Base-by-base conservation (phyloP, 2,888 invertebrate genomes). In the Cheilosia urbana region DNA sequence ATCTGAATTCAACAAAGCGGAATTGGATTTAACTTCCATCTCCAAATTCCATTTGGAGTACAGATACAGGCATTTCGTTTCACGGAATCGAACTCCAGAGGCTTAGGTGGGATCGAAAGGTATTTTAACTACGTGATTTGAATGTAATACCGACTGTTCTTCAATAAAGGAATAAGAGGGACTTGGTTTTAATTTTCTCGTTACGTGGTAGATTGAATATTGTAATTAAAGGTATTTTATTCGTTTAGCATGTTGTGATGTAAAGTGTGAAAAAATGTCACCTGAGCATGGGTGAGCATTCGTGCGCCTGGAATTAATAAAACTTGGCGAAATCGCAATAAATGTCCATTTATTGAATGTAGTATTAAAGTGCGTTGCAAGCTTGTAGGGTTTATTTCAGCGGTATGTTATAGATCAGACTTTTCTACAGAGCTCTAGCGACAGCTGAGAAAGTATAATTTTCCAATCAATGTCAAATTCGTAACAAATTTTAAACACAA, bases 161-260 rank as follows among this genome's bases (percentile, higher is more conserved):
- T 62, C 42, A 51, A 62, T 42, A n/a, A 27, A 19, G 17, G 7
- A 2, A 57, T 2, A 37, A 13, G 11, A 27, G 57, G 66, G 49
- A 37, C 37, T 55, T 65, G 40, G 45, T 53, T 78, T 78, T 55
- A 49, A 63, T 69, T 69, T 69, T 47, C 62, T 63, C 21, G 69
- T 63, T 71, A 47, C 78, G 69, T 69, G 78, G 69, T 78, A 49
- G 55, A 78, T 78, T 78, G 55, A 63, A 71, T 71, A 71, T 78
- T 71, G 69, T 40, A 63, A 63, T 78, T 71, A 63, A 75, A 37
- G 34, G 2, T 13, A 37, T 53, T 73, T 73, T 45, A 73, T 73
- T 45, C 4, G 27, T 21, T 19, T 34, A 42, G 45, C 42, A 47
- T 30, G 30, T 47, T 30, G 30, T 47, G 13, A 30, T 19, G 30